Conservation (phyloP, 2,888 invertebrate species). For the Meteorus colon region DNA sequence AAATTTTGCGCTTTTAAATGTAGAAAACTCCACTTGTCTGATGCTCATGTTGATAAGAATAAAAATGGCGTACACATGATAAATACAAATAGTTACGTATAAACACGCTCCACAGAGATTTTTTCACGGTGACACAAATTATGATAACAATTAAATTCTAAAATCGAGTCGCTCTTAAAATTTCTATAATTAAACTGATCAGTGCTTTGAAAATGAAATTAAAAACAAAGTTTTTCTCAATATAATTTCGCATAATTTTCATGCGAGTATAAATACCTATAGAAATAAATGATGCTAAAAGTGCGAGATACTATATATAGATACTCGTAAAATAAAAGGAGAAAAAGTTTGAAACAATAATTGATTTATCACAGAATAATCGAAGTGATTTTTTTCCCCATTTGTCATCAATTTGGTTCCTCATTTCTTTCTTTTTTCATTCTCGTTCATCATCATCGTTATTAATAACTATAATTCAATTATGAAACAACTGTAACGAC, state of each 20-base stretch:
- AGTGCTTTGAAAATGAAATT: background rate
- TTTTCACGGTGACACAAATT: background rate
- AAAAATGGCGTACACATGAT: background rate
- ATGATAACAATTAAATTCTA: background rate
- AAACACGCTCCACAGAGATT: background rate
- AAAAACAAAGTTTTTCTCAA: background rate
- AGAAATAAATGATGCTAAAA: background rate
- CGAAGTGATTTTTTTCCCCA: slow-evolving; percentile 22
- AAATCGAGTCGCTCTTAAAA: background rate
- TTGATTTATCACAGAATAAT: slow-evolving; percentile 41
- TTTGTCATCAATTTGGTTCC: background rate
- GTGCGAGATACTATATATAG: background rate
- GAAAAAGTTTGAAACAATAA: slow-evolving; percentile 16
- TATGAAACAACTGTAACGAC: background rate
- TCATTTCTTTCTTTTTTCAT: background rate
- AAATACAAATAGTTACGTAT: slow-evolving; percentile 7
- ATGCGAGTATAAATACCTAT: background rate
- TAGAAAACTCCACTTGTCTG: background rate
- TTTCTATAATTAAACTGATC: background rate
- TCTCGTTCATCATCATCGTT: background rate
- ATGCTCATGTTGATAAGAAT: background rate
- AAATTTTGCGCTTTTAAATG: background rate
- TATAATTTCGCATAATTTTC: background rate
- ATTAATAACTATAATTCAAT: background rate
- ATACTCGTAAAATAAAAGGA: slow-evolving; percentile 11